Conservation (phyloP, 2,113 vertebrate genomes). For the Shinisaurus crocodilurus region DNA sequence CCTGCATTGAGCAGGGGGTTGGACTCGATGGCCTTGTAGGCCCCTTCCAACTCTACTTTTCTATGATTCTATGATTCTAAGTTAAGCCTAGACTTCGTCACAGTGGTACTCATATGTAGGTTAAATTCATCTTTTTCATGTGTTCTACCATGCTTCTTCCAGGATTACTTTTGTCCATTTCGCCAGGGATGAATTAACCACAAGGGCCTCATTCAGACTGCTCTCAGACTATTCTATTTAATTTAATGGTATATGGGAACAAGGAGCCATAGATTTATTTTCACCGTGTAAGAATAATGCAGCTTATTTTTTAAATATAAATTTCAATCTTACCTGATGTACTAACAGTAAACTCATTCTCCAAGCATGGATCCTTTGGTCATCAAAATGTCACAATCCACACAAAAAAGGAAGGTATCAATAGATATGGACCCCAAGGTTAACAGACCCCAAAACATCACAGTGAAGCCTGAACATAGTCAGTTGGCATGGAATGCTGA, state of each 20-base stretch:
- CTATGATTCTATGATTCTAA: too few relatives aligned
- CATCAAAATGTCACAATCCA: background rate
- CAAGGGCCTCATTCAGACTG: background rate
- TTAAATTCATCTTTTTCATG: background rate
- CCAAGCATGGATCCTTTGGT: background rate
- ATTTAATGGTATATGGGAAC: background rate
- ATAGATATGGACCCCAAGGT: background rate
- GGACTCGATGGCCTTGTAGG: too few relatives aligned
- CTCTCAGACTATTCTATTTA: background rate
- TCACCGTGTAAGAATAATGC: background rate
- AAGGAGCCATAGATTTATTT: background rate
- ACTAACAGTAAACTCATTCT: too few relatives aligned
- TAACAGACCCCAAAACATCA: too few relatives aligned
- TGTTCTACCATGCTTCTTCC: background rate
- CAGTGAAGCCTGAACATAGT: too few relatives aligned
- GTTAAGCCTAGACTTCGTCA: background rate
- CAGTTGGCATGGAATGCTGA: too few relatives aligned
- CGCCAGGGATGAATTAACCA: background rate
- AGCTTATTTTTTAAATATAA: background rate
- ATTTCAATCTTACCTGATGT: background rate
- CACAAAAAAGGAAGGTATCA: background rate
- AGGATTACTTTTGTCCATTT: background rate
- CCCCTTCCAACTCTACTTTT: too few relatives aligned
- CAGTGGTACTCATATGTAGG: background rate
- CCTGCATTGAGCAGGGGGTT: too few relatives aligned